Percentiles rank a stretch among this genome's conserved stretches.
Evolutionary conservation across 2,888 invertebrate species (phyloP).

Genomic region (Conistra vaccinii): DNA sequence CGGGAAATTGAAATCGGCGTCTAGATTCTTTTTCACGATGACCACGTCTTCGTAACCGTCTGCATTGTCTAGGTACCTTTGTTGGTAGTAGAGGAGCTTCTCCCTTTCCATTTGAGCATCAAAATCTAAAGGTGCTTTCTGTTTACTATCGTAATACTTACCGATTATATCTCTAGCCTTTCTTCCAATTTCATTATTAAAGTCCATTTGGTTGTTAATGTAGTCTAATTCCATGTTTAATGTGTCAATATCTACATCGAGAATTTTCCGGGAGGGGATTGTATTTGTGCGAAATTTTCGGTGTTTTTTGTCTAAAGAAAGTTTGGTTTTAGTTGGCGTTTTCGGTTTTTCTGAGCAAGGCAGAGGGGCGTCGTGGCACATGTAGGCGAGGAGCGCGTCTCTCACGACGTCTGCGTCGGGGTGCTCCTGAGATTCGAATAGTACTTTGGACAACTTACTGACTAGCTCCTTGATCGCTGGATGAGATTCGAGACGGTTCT

Average conservation of each 20-base stretch:
- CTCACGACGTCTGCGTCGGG: slow-evolving; percentile 93
- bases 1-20: slow-evolving; percentile 89
- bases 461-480: slow-evolving; percentile 94
- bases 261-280: slow-evolving; percentile 74
- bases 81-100: slow-evolving; percentile 87
- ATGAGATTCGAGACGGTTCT: slow-evolving; percentile 93
- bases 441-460: slow-evolving; percentile 91
- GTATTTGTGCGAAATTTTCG: slow-evolving; percentile 70
- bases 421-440: slow-evolving; percentile 92
- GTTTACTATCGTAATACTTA: slow-evolving; percentile 82
- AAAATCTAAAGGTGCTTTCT: slow-evolving; percentile 84
- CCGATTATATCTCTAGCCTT: slow-evolving; percentile 87
- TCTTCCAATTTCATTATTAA: slow-evolving; percentile 85
- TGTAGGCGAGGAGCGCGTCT: slow-evolving; percentile 95
- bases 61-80: slow-evolving; percentile 85
- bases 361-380: slow-evolving; percentile 95
- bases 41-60: slow-evolving; percentile 88
- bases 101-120: slow-evolving; percentile 90
- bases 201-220: slow-evolving; percentile 85
- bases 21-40: slow-evolving; percentile 88
- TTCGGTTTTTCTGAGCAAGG: slow-evolving; percentile 92
- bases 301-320: slow-evolving; percentile 70
- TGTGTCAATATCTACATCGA: slow-evolving; percentile 85
- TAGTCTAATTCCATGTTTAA: slow-evolving; percentile 87
- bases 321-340: slow-evolving; percentile 66